Percentiles rank a stretch among this genome's conserved stretches.
phyloP scores from a whole-genome alignment of 2,797 vertebrate species.

The Prunella strophiata region DNA sequence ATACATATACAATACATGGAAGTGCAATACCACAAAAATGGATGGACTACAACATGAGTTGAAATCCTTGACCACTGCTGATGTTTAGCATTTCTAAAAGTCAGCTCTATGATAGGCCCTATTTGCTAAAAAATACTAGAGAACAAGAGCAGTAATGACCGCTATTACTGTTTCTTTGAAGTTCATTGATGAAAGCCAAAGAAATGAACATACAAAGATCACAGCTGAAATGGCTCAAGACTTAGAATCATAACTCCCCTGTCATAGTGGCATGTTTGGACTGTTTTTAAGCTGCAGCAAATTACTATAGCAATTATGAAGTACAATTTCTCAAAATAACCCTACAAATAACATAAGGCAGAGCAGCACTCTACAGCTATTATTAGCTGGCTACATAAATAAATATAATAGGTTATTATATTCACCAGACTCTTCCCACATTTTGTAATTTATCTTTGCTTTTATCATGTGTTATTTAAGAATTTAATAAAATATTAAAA shows the following conservation, averaged over 20 bases:
- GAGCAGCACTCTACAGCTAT: not conserved
- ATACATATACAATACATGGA: not conserved
- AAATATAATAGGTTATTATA: not conserved
- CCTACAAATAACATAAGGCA: not conserved
- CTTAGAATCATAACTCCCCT: not conserved
- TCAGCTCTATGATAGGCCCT: not conserved
- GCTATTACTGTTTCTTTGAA: not conserved
- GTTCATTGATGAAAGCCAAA: constrained; percentile 2
- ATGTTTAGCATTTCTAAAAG: not conserved
- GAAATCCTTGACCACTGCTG: not conserved
- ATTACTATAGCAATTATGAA: not conserved
- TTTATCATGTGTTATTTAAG: not conserved
- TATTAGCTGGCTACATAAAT: not conserved
- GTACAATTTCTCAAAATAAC: not conserved
- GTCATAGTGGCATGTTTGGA: not conserved
- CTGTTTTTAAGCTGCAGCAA: not conserved
- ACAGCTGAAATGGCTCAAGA: constrained; percentile 1
- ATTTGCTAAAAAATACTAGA: not conserved
- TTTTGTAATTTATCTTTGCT: not conserved
- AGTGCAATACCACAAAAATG: not conserved
- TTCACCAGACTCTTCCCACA: not conserved
- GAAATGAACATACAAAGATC: not conserved
- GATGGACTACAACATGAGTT: not conserved
- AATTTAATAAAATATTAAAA: not conserved
- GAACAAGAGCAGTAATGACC: not conserved